Evolutionary conservation across 2,113 vertebrate species (phyloP).

Genomic region (Corythornis vintsioides): DNA sequence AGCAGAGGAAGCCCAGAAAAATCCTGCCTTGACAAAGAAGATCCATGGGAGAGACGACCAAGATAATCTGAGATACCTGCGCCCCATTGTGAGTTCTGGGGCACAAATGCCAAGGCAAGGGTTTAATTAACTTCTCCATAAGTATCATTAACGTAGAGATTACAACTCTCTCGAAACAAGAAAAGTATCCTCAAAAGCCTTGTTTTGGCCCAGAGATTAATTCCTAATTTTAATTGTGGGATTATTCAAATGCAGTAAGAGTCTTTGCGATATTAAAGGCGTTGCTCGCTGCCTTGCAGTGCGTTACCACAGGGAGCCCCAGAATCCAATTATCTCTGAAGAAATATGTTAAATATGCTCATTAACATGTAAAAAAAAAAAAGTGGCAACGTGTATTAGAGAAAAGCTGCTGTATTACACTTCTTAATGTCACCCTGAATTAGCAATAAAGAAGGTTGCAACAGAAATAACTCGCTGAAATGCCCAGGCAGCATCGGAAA

Average conservation of each 20-base stretch:
- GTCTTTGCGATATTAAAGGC: not conserved
- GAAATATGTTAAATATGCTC: not conserved
- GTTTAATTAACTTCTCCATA: not conserved
- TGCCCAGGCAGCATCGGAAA: not conserved
- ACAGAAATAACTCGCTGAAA: not conserved
- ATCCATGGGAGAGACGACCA: not conserved
- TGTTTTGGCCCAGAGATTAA: not conserved
- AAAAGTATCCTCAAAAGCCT: not conserved
- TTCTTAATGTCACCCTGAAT: not conserved
- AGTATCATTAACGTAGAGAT: not conserved
- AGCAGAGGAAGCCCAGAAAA: not conserved
- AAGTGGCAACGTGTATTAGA: not conserved
- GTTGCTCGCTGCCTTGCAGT: not conserved
- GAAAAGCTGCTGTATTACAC: not conserved
- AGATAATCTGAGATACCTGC: not conserved
- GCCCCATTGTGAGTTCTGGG: not conserved
- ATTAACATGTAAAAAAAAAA: constrained; percentile 10
- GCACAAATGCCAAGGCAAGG: not conserved
- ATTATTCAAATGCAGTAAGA: not conserved
- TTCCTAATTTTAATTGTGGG: not conserved
- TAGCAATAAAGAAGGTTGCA: not conserved
- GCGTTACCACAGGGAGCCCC: not conserved
- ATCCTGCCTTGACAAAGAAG: not conserved
- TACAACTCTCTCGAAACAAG: not conserved
- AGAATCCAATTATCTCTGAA: constrained; percentile 15